Evolutionary conservation across 2,888 invertebrate species (phyloP), one percentile per base, ranked within the genome.

Genomic region (Leptopilina myrica): DNA sequence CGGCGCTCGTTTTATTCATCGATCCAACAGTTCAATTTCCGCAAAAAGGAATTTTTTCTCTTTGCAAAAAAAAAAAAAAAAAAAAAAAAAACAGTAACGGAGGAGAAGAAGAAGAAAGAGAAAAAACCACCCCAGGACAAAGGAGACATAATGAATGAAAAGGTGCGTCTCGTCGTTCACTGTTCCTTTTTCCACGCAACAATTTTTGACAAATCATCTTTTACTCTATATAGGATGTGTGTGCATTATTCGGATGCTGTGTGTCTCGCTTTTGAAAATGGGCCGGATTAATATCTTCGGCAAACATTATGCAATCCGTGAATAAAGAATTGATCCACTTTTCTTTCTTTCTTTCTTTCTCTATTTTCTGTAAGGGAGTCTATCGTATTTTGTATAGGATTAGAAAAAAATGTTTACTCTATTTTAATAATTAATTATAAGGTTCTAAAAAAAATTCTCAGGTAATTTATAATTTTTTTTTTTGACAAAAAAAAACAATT

Each of bases 1-100:
- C 78, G 76, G 77, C 65, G 65, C 33, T 40, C 46, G 64, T 62
- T 76, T 79, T 79, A 76, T 78, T 81, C 73, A 76, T 8, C 46
- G 9, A 9, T 12, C 12, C 62, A 8, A 20, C 43, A 62, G 62
- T 62, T 20, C 62, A 62, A 62, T 62, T 62, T 62, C 62, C 62
- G 62, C 62, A 62, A 62, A 62, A 62, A 62, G 43, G 62, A 15
- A 8, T 20, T 62, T 62, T 62, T 62, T 15, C 12, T 11, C 11
- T 49, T 0, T 2, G 20, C 62, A 4, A 20, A 62, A 62, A 62
- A 62, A 62, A 20, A 15, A 9, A 15, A 59, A n/a, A 59, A 33
- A 33, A 33, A 33, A 33, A 33, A 33, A 33, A 33, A 4, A 33
- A 5, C 1, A 20, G 20, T 2, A 33, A 33, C 33, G 33, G 33